phyloP scores from a whole-genome alignment of 2,797 vertebrate genomes.

The Neosalanx taihuensis region DNA sequence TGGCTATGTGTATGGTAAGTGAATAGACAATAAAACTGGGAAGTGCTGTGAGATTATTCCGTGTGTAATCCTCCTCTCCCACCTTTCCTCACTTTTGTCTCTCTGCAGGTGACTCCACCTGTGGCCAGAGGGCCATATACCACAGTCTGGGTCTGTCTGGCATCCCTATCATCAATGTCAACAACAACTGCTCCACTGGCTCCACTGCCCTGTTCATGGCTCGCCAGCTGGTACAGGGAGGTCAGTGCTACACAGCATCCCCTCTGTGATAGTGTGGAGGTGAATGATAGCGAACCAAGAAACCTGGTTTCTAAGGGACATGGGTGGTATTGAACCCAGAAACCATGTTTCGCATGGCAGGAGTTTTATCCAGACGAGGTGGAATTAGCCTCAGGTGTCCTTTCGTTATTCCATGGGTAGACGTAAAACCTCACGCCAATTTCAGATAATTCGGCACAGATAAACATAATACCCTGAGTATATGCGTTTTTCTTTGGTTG shows the following conservation, averaged over 20 bases:
- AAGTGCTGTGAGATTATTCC: neutral
- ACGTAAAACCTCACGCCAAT: neutral
- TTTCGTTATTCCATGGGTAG: neutral
- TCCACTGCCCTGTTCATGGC: conserved; percentile 93
- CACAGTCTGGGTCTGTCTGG: conserved; percentile 91
- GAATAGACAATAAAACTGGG: neutral
- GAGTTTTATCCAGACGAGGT: too few species aligned
- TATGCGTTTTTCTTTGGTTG: too few species aligned
- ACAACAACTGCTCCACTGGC: conserved; percentile 98
- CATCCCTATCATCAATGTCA: conserved; percentile 94
- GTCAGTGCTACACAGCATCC: conserved; percentile 64
- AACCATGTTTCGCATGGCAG: too few species aligned
- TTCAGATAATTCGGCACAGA: neutral
- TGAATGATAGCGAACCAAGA: neutral
- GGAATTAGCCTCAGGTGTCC: neutral
- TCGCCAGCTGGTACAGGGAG: conserved; percentile 87
- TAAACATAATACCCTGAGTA: too few species aligned
- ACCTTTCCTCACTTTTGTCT: neutral
- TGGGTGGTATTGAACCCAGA: neutral
- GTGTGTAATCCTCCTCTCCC: neutral
- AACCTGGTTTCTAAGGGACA: neutral
- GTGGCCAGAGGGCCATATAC: conserved; percentile 93
- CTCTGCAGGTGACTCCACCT: conserved; percentile 86
- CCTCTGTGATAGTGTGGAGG: neutral
- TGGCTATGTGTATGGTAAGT: conserved; percentile 91